These are phyloP conservation scores for Gallirallus australis DNA, from an alignment of 2,797 vertebrate species.

Conservation along the genomic window DNA sequence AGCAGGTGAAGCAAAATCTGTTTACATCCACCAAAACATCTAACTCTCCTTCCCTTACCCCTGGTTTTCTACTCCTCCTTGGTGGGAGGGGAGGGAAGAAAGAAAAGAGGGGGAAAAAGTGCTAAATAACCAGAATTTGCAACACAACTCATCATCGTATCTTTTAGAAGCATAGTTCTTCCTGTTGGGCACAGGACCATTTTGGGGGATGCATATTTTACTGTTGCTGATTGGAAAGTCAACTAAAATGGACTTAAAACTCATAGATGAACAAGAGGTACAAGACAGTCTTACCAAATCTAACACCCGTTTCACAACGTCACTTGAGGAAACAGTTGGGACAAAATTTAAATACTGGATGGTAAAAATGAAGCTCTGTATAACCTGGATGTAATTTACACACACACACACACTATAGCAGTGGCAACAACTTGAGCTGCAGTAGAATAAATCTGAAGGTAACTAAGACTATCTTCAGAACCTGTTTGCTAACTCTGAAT, in stretches of 20 bases:
- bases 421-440: not conserved
- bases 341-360: not conserved
- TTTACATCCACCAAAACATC: not conserved
- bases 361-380: not conserved
- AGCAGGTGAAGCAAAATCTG: not conserved
- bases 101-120: no score
- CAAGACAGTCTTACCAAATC: not conserved
- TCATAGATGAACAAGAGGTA: not conserved
- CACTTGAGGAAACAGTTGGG: not conserved
- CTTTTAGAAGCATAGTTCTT: slow-evolving; percentile 9
- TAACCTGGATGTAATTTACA: not conserved
- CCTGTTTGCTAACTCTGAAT: not conserved
- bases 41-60: not conserved
- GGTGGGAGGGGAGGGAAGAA: no score
- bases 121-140: not conserved
- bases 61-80: not conserved
- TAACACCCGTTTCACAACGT: not conserved
- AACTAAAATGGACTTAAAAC: not conserved
- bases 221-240: not conserved
- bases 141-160: not conserved
- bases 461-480: not conserved
- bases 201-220: not conserved
- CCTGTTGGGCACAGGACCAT: not conserved
- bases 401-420: not conserved
- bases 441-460: not conserved